Base-by-base conservation (phyloP, 2,888 invertebrate species). In the Phyto melanocephala region DNA sequence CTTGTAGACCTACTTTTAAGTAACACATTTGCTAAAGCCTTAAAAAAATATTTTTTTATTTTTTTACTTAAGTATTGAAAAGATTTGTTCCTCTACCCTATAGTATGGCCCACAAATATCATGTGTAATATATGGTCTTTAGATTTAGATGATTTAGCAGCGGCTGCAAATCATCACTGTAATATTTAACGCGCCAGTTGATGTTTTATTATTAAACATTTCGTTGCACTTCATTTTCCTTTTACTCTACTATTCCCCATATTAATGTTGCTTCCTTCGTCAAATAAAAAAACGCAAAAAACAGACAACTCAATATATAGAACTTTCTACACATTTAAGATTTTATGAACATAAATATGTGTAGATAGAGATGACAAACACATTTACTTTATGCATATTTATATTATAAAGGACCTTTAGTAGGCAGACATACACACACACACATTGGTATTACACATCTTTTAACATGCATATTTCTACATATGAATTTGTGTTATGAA, bases 81-180 rank as follows among this genome's bases (percentile, higher is more conserved):
- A 0, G 10, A 75, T 20, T 70, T 62, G n/a, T 62, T 15, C 70
- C 20, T 54, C 3, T 6, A 62, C n/a, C 62, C 22, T 62, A 63
- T 63, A 17, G 0, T 24, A 2, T 22, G 22, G n/a, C 11, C 1
- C 6, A 5, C 1, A 42, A 24, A 40, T 22, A 28, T 42, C 81
- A 82, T 28, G 20, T 84, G 85, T 88, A 87, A 89, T 89, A 87
- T 87, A 89, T 89, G 81, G 83, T 85, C 85, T 80, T 84, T 84
- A 84, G 86, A 86, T 68, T 62, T 86, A 86, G 87, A 86, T 88
- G 88, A 89, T 88, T 88, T 87, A 89, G 85, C 88, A 88, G 87
- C 89, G 90, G 90, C 89, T 89, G 89, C 89, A 89, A 89, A 87
- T 89, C 89, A 89, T 89, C 87, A 87, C 85, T 85, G 62, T 70